A percentile compares a stretch with the other conserved stretches of the same genome.
Conservation (phyloP, 2,888 invertebrate species). For the Philereme vetulata region DNA sequence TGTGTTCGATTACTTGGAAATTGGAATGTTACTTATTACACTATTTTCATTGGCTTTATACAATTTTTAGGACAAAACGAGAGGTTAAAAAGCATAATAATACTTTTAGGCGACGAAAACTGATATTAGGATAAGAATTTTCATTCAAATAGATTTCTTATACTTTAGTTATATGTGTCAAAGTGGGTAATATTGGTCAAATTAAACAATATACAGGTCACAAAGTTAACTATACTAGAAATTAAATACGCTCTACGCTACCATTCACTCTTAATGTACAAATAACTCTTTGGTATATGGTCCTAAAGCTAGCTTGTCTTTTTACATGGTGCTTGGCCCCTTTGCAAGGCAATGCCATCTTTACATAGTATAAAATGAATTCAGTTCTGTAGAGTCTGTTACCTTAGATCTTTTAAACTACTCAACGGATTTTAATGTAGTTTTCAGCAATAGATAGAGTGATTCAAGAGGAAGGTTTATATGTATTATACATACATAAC, state of each 20-base stretch:
- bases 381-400: too few species aligned
- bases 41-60: constrained; percentile 77
- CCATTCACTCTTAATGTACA: constrained; percentile 76
- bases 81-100: constrained; percentile 65
- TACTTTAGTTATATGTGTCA: constrained; percentile 28
- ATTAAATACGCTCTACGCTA: constrained; percentile 75
- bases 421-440: too few species aligned
- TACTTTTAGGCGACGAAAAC: constrained; percentile 49
- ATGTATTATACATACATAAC: too few species aligned
- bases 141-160: constrained; percentile 42
- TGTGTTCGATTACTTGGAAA: constrained; percentile 79
- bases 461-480: too few species aligned
- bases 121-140: constrained; percentile 30
- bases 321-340: constrained; percentile 68
- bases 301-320: constrained; percentile 78
- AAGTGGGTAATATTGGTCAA: constrained; percentile 38
- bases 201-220: constrained; percentile 46
- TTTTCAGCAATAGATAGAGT: too few species aligned
- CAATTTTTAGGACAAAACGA: constrained; percentile 65
- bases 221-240: constrained; percentile 72
- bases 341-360: constrained; percentile 54
- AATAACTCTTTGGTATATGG: constrained; percentile 82
- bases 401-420: too few species aligned
- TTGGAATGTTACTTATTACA: constrained; percentile 81
- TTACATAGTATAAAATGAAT: too few species aligned